Conservation (phyloP, 2,888 invertebrate genomes). For the Kuschelorhynchus macadamiae region DNA sequence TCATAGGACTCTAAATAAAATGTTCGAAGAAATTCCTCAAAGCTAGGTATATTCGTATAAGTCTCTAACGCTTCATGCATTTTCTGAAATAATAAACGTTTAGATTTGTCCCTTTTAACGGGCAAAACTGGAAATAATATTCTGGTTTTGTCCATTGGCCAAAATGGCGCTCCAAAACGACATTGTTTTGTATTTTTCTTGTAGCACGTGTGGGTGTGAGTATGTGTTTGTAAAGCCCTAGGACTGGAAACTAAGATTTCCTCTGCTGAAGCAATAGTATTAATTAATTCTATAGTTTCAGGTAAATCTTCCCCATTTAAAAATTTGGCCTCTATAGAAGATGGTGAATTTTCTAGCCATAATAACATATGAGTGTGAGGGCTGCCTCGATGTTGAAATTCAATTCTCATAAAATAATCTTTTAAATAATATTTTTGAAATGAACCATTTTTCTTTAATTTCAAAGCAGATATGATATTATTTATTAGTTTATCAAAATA, state of each 20-base stretch:
- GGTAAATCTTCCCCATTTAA: background rate
- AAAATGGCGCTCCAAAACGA: slow-evolving; percentile 61
- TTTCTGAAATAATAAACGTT: slow-evolving; percentile 34
- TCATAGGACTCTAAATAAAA: slow-evolving; percentile 49
- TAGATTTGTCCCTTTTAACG: slow-evolving; percentile 22
- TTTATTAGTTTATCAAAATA: slow-evolving; percentile 26
- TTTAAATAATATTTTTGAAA: slow-evolving; percentile 59
- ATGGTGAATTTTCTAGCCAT: slow-evolving; percentile 63
- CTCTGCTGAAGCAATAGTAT: slow-evolving; percentile 11
- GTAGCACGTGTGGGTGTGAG: slow-evolving; percentile 59
- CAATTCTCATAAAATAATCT: slow-evolving; percentile 61
- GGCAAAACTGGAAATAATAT: slow-evolving; percentile 54
- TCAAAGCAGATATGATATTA: background rate
- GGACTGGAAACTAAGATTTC: slow-evolving; percentile 57
- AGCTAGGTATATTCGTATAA: too few relatives aligned
- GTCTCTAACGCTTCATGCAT: too few relatives aligned
- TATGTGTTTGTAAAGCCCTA: slow-evolving; percentile 54
- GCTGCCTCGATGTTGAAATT: slow-evolving; percentile 64
- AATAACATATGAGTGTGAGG: slow-evolving; percentile 57
- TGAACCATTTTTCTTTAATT: slow-evolving; percentile 56
- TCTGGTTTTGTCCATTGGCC: slow-evolving; percentile 53
- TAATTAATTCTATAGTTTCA: slow-evolving; percentile 15
- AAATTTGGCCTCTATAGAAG: slow-evolving; percentile 24
- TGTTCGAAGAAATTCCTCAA: background rate
- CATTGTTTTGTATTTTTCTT: slow-evolving; percentile 53